phyloP scores from a whole-genome alignment of 2,113 vertebrate genomes.

The Trematocara stigmaticum region DNA sequence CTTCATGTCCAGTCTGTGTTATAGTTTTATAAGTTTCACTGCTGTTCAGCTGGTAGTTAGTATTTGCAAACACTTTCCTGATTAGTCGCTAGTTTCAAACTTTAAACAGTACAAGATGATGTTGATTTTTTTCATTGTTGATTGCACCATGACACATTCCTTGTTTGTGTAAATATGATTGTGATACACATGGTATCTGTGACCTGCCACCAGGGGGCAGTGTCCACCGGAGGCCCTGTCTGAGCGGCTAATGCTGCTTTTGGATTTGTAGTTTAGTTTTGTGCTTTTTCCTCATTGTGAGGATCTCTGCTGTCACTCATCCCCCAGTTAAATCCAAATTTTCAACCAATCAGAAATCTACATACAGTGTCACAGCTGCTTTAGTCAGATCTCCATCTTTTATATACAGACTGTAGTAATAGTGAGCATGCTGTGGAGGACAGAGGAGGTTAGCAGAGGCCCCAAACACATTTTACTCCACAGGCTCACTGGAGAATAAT shows the following conservation, averaged over 20 bases:
- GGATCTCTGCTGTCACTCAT: background rate
- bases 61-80: background rate
- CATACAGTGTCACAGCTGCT: background rate
- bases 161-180: background rate
- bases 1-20: background rate
- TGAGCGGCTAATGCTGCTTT: background rate
- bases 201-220: background rate
- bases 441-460: background rate
- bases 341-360: background rate
- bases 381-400: background rate
- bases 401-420: background rate
- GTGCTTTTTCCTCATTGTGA: background rate
- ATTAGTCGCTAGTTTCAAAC: background rate
- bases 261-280: background rate
- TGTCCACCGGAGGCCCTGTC: background rate
- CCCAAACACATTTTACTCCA: background rate
- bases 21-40: background rate
- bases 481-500: background rate
- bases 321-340: background rate
- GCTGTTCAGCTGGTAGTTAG: background rate
- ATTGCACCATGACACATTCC: background rate
- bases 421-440: background rate
- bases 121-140: background rate
- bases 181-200: background rate
- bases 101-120: background rate